Conservation (phyloP, 2,113 vertebrate genomes). For the Orthonyx spaldingii region DNA sequence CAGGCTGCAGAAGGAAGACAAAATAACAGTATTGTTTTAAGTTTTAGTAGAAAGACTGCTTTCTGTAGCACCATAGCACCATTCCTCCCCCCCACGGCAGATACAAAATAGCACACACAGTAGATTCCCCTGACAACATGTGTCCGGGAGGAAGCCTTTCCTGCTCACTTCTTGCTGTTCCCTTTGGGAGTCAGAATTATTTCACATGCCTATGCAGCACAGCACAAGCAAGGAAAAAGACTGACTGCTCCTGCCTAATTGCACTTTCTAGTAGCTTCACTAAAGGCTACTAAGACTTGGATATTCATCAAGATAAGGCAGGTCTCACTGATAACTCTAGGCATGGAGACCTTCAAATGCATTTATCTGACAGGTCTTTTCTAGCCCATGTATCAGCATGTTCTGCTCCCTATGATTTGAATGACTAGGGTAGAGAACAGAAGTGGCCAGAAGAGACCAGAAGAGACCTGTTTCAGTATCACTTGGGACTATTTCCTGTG, state of each 20-base stretch:
- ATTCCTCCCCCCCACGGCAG: neutral
- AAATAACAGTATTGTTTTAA: neutral
- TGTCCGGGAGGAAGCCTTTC: neutral
- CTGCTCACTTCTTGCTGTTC: neutral
- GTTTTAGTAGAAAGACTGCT: neutral
- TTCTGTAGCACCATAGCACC: neutral
- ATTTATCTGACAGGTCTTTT: neutral
- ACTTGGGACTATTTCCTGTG: neutral
- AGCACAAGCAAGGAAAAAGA: neutral
- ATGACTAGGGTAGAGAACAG: neutral
- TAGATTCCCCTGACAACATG: rapidly evolving
- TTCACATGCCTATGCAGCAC: neutral
- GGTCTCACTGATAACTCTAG: neutral
- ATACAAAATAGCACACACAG: neutral
- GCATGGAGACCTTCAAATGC: neutral
- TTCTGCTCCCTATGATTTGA: neutral
- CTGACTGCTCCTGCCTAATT: neutral
- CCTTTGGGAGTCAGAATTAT: neutral
- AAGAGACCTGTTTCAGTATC: neutral
- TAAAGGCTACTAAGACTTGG: neutral
- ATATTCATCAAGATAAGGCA: neutral
- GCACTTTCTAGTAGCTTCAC: neutral
- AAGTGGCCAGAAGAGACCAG: neutral
- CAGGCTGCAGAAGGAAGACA: neutral
- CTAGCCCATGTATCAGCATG: rapidly evolving